Conservation (phyloP, 2,888 invertebrate genomes). For the Netelia virgata region DNA sequence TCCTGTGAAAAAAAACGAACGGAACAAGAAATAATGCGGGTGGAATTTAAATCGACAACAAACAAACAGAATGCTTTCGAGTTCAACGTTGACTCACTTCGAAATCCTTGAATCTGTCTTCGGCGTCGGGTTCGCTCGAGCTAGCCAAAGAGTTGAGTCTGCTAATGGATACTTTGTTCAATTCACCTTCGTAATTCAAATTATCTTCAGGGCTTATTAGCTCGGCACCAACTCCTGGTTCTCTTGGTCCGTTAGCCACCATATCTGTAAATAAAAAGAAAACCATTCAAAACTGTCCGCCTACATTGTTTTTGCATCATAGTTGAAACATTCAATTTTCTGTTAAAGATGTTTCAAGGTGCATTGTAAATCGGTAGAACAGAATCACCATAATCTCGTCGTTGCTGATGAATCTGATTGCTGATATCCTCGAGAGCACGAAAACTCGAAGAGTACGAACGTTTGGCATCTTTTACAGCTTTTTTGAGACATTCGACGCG, state of each 20-base stretch:
- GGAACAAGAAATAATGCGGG: background rate
- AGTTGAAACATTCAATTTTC: background rate
- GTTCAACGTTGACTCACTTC: conserved; percentile 77
- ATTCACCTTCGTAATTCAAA: conserved; percentile 77
- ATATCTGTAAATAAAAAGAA: conserved; percentile 74
- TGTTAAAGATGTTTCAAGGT: background rate
- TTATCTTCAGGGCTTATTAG: conserved; percentile 82
- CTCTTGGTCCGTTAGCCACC: conserved; percentile 86
- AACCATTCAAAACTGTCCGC: background rate
- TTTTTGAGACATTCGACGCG: conserved; percentile 93
- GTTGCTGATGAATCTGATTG: conserved; percentile 93
- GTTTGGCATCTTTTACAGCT: conserved; percentile 92
- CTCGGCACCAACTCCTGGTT: conserved; percentile 89
- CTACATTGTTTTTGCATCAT: no score
- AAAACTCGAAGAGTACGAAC: conserved; percentile 92
- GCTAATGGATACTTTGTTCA: conserved; percentile 76
- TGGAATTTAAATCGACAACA: background rate
- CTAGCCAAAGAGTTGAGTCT: conserved; percentile 78
- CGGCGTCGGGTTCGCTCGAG: conserved; percentile 75
- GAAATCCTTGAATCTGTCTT: conserved; percentile 77
- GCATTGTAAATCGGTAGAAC: background rate
- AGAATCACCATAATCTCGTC: conserved; percentile 87
- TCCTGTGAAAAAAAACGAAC: conserved; percentile 79
- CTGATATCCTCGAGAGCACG: conserved; percentile 95
- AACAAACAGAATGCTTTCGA: conserved; percentile 10